Base-by-base conservation (phyloP, 2,113 vertebrate species). In the Cairina moschata region DNA sequence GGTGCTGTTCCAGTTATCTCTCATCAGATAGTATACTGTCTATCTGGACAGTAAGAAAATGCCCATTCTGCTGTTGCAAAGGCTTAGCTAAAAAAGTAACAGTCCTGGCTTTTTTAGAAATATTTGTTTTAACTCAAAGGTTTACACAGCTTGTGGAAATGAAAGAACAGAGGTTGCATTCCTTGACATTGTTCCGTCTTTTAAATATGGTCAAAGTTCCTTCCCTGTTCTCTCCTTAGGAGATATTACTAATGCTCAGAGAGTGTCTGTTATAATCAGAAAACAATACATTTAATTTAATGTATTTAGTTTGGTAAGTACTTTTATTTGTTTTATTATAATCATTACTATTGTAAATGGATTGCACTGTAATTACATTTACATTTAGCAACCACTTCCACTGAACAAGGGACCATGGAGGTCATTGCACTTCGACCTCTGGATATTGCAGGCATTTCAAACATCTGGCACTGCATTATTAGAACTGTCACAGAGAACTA, bases 361-460 rank as follows among this genome's bases (percentile, higher is more conserved):
- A 90, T n/a, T 72, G 25, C 44, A 46, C 54, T 76, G 31, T 65
- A 91, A 96, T 95, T 92, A 85, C 83, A 56, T 84, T 96, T 87
- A 81, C 79, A 79, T 93, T 94, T 95, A 74, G 36, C 40, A 90
- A 78, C 29, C 7, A 38, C 2, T 83, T 81, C 32, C 48, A 69
- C 46, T 85, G 60, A 94, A 86, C 23, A 6, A 36, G 48, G 78
- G 44, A 92, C 60, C 54, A 71, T 34, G 80, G 75, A 95, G 52
- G 78, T 88, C 82, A 89, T 22, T 67, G 28, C 79, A 75, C 62
- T 96, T 48, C 26, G 93, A 31, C 69, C 22, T 85, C 32, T 34
- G 72, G 28, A 29, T 85, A 83, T 75, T 89, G 40, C 34, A 94
- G 65, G 56, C 16, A 59, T 91, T 84, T 96, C 85, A 78, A 79